phyloP scores from a whole-genome alignment of 2,888 invertebrate genomes.

The Cyclophora albipunctata region DNA sequence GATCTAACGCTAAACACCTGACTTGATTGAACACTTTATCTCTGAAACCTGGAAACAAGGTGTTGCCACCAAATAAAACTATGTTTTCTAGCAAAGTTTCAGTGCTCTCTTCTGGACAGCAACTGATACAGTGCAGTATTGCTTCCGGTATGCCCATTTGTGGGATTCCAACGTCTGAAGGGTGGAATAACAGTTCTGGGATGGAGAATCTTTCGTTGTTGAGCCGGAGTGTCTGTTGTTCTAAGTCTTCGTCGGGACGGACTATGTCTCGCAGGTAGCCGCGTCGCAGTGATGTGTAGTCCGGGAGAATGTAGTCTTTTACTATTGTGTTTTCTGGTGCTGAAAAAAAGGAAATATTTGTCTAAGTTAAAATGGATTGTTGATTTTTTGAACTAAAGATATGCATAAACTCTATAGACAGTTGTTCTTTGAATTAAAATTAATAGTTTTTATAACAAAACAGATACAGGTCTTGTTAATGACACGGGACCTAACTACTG shows the following conservation, averaged over 20 bases:
- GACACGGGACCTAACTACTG: too few species aligned
- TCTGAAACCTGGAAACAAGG: slow-evolving; percentile 88
- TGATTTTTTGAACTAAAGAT: too few species aligned
- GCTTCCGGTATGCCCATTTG: slow-evolving; percentile 95
- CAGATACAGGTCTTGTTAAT: too few species aligned
- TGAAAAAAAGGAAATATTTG: slow-evolving; percentile 25
- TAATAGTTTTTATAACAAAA: too few species aligned
- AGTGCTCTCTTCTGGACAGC: slow-evolving; percentile 83
- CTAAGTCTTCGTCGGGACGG: slow-evolving; percentile 60
- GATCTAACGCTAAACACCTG: slow-evolving; percentile 83
- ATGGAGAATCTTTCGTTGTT: slow-evolving; percentile 96
- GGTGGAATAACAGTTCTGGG: slow-evolving; percentile 95
- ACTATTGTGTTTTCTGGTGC: slow-evolving; percentile 81
- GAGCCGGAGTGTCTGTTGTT: slow-evolving; percentile 87
- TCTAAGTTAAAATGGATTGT: too few species aligned
- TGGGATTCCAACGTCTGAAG: slow-evolving; percentile 94
- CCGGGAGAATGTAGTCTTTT: slow-evolving; percentile 95
- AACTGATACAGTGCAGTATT: slow-evolving; percentile 83
- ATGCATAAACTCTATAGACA: too few species aligned
- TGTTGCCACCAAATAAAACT: slow-evolving; percentile 87
- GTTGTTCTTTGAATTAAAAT: too few species aligned
- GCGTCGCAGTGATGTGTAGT: slow-evolving; percentile 91
- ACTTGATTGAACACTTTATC: slow-evolving; percentile 81
- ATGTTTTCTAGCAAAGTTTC: slow-evolving; percentile 89
- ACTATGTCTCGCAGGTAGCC: slow-evolving; percentile 77